Evolutionary conservation across 2,797 vertebrate species (phyloP).

Genomic region (Cirrhinus molitorella): DNA sequence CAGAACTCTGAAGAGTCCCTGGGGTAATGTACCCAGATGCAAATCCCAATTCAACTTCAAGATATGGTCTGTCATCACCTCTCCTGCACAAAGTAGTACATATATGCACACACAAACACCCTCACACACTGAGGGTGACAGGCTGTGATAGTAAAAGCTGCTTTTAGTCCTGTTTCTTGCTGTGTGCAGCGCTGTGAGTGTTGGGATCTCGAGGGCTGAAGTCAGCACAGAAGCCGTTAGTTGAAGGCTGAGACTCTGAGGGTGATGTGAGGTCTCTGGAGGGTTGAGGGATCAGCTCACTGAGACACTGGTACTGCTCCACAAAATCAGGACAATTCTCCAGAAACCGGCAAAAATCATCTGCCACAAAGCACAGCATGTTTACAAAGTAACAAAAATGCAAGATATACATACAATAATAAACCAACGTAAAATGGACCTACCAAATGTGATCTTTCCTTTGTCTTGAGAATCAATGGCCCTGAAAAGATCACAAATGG

Average conservation of each 20-base stretch:
- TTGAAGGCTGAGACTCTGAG: conserved; percentile 34
- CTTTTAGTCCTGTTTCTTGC: conserved; percentile 61
- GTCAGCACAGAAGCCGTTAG: conserved; percentile 84
- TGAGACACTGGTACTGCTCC: conserved; percentile 79
- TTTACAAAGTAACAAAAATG: not conserved
- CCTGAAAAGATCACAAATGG: conserved; percentile 80
- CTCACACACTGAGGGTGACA: conserved; percentile 22
- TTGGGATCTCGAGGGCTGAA: conserved; percentile 81
- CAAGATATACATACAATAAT: too few species aligned
- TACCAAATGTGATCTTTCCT: conserved; percentile 86
- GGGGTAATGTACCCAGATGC: conserved; percentile 13
- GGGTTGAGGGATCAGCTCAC: conserved; percentile 58
- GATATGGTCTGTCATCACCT: not conserved
- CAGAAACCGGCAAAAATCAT: conserved; percentile 81
- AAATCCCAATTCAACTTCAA: conserved; percentile 6
- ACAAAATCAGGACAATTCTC: conserved; percentile 82
- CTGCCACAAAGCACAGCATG: conserved; percentile 72
- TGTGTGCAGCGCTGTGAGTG: conserved; percentile 56
- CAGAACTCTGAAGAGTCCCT: conserved; percentile 13
- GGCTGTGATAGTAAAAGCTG: conserved; percentile 66
- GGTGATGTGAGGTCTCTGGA: conserved; percentile 58
- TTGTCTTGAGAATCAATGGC: conserved; percentile 76
- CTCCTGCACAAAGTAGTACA: not conserved
- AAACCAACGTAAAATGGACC: conserved; percentile 56
- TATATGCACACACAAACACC: conserved; percentile 10